Conservation (phyloP, 2,888 invertebrate genomes). For the Polymixis lichenea region DNA sequence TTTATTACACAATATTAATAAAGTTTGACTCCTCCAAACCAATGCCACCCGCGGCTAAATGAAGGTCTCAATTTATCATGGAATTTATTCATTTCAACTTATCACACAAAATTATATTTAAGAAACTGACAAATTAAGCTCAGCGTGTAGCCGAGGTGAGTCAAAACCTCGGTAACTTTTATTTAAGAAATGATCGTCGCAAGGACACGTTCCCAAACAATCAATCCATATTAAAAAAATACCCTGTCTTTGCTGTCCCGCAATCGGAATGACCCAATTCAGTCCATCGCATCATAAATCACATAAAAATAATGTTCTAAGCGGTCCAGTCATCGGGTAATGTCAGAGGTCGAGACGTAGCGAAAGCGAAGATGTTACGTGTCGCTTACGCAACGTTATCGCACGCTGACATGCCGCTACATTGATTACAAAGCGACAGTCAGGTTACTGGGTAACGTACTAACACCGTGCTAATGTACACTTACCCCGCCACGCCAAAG, state of each 20-base stretch:
- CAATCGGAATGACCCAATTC: constrained; percentile 47
- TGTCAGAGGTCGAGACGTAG: constrained; percentile 68
- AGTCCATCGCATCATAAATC: constrained; percentile 63
- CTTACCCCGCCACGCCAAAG: constrained; percentile 46
- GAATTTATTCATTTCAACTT: constrained; percentile 31
- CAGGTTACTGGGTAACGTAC: constrained; percentile 76
- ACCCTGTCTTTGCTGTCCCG: background rate
- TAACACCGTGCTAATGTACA: constrained; percentile 59
- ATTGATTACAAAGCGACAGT: constrained; percentile 67
- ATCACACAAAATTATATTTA: constrained; percentile 17
- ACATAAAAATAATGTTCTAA: constrained; percentile 64
- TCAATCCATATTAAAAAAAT: background rate
- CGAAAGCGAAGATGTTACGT: constrained; percentile 73
- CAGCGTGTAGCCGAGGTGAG: constrained; percentile 20
- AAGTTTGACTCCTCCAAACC: constrained; percentile 10
- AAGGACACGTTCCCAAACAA: constrained; percentile 13
- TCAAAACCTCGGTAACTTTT: constrained; percentile 1
- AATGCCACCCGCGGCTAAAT: constrained; percentile 27
- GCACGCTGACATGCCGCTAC: constrained; percentile 60
- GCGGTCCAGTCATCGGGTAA: constrained; percentile 61
- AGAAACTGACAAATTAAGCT: constrained; percentile 40
- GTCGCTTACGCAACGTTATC: constrained; percentile 63
- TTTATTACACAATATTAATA: constrained; percentile 12
- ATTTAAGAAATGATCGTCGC: constrained; percentile 11
- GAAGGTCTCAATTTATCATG: constrained; percentile 32